Base-by-base conservation (phyloP, 2,797 vertebrate genomes). In the Meriones psammophilus region DNA sequence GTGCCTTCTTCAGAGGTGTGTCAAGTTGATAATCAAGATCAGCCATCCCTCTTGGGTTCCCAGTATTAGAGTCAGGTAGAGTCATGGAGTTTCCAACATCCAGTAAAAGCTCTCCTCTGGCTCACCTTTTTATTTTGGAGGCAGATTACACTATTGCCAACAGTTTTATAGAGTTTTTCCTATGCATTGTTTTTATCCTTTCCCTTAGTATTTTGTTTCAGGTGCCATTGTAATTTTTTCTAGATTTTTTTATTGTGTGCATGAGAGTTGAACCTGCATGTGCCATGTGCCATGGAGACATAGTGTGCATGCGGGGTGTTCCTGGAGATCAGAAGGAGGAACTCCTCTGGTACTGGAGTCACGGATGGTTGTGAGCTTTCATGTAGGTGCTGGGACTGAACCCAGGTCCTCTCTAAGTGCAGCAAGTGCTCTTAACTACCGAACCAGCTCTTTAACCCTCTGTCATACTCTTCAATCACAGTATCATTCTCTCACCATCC, bases 401-500 rank as follows among this genome's bases (percentile, higher is more conserved):
- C 7, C 33, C 46, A 71, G 13, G 13, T 36, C 46, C 85, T 56
- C 50, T 39, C 30, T 33, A 86, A 50, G 20, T 24, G 83, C 64
- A 69, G 18, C 20, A 17, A 73, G 50, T 28, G 5, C 30, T 50
- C 33, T 87, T 87, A 36, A 71, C 18, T 56, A 20, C 50, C 9
- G 46, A 56, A 8, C n/a, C 50, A 28, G 69, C 46, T 56, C 22
- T 56, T 56, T 28, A 24, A 8, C n/a, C 4, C 22, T 87, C 13
- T 74, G 58, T 89, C 92, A 68, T 91, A 36, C 71, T 88, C 89
- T 93, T 86, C 12, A 39, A 56, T 71, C 84, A 10, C 2, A 24
- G 86, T 83, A 54, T 64, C 64, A 28, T 17, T 46, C 89, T 92
- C 62, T 94, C 78, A 78, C 94, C 83, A 83, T 39, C 81, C 80